Conservation (phyloP, 2,888 invertebrate species). For the Nesidiocoris tenuis region DNA sequence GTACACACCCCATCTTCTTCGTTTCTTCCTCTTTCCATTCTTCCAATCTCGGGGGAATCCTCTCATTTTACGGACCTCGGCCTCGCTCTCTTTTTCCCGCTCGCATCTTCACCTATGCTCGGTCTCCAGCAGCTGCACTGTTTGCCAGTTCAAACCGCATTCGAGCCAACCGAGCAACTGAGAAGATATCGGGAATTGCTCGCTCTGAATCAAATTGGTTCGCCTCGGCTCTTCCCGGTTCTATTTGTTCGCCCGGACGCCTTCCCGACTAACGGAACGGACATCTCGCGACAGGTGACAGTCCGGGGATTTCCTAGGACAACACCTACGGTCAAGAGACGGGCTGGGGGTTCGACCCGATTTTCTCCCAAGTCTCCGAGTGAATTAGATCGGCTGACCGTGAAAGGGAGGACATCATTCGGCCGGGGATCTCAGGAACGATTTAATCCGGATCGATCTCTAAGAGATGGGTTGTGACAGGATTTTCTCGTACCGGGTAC, state of each 20-base stretch:
- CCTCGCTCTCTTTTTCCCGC: not conserved
- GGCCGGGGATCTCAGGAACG: no score
- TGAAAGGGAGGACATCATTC: no score
- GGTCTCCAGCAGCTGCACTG: not conserved
- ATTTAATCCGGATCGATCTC: no score
- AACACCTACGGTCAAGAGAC: no score
- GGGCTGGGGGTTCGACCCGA: no score
- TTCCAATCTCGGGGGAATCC: constrained; percentile 10
- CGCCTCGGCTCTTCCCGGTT: not conserved
- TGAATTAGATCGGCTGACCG: no score
- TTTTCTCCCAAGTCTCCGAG: no score
- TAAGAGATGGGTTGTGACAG: no score
- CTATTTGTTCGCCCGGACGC: not conserved
- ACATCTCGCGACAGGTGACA: not conserved
- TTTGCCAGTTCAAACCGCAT: not conserved
- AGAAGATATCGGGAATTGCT: not conserved
- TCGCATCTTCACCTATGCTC: not conserved
- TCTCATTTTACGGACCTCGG: not conserved
- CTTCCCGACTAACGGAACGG: not conserved
- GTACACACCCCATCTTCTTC: not conserved
- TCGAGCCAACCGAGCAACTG: not conserved
- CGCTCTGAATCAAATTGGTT: not conserved
- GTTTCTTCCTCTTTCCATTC: not conserved
- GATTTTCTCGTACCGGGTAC: no score
- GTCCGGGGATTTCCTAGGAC: no score